Base-by-base conservation (phyloP, 1,140 invertebrate genomes). In the Drosophila kohkoa region DNA sequence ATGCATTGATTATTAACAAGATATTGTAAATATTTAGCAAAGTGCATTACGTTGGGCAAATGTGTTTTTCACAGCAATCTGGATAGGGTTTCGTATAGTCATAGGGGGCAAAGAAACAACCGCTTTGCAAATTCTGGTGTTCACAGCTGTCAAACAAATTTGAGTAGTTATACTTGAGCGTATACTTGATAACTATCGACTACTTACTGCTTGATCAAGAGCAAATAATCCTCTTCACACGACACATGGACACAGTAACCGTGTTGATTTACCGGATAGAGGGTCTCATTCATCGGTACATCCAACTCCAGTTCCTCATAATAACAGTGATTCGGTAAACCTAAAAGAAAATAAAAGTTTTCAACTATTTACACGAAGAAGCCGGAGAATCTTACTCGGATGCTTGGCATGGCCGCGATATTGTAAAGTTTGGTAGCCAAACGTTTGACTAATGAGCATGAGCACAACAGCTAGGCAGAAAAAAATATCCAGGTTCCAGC, bases 181-280 rank as follows among this genome's bases (percentile, higher is more conserved):
- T 25, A 25, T 46, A 13, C 10, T 1, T 13, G 8, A 8, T 20
- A 25, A 3, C 38, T n/a, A 15, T 4, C 38, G 4, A 25, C 2
- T 15, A 86, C 89, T 79, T 68, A 91, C 89, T 91, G 85, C 35
- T 58, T 75, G 3, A 91, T 79, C 66, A 77, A 52, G 41, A 91
- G 68, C 6, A 91, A 72, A 38, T 83, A 91, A 54, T 91, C 90
- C 4, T 91, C 81, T 0, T 65, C 60, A 35, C 89, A 91, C 55
- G 58, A 41, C 5, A 90, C 58, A 13, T 63, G 20, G 1, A 77
- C 73, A 32, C 89, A 91, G 46, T 75, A 78, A n/a, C 60, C n/a
- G 52, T 5, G 58, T 5, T 65, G 32, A 55, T 85, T 60, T 5
- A 63, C 25, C 2, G 89, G 89, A 58, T 59, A 70, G 3, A 62